These are phyloP conservation scores for Microchirus variegatus DNA, from an alignment of 2,797 vertebrate species.

Conservation along the genomic window DNA sequence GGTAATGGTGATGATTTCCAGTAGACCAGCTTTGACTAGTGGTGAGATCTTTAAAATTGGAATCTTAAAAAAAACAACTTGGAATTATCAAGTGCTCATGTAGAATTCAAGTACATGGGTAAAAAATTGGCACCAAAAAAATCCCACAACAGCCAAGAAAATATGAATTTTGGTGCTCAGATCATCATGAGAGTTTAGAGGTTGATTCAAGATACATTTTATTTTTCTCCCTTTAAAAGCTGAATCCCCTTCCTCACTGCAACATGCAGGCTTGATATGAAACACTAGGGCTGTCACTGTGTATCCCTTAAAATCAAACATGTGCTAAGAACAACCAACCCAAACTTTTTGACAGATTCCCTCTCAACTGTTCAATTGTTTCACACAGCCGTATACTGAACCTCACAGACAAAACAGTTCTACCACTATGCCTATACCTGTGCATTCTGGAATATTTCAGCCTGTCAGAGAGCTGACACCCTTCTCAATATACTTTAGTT, in stretches of 20 bases:
- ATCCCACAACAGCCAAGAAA: conserved; percentile 35
- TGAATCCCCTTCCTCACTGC: neutral
- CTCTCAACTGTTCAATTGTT: conserved; percentile 42
- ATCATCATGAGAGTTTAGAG: conserved; percentile 31
- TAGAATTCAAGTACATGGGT: conserved; percentile 20
- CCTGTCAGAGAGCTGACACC: conserved; percentile 15
- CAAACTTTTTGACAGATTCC: conserved; percentile 39
- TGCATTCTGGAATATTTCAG: conserved; percentile 24
- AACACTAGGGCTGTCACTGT: too few species aligned
- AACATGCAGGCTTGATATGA: too few species aligned
- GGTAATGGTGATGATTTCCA: conserved; percentile 48
- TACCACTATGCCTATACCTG: conserved; percentile 45
- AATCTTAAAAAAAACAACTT: conserved; percentile 34
- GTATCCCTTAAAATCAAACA: conserved; percentile 38
- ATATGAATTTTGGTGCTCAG: conserved; percentile 38
- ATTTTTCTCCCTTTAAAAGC: conserved; percentile 32
- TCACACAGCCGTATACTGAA: conserved; percentile 23
- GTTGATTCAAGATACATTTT: conserved; percentile 22
- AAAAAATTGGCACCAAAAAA: conserved; percentile 18
- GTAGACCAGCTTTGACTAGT: conserved; percentile 48
- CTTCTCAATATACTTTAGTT: conserved; percentile 25
- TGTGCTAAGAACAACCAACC: conserved; percentile 62
- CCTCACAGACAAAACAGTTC: conserved; percentile 36
- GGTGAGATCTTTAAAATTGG: conserved; percentile 50
- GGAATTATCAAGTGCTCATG: conserved; percentile 39